Conservation (phyloP, 2,888 invertebrate species). For the Phaonia tiefii region DNA sequence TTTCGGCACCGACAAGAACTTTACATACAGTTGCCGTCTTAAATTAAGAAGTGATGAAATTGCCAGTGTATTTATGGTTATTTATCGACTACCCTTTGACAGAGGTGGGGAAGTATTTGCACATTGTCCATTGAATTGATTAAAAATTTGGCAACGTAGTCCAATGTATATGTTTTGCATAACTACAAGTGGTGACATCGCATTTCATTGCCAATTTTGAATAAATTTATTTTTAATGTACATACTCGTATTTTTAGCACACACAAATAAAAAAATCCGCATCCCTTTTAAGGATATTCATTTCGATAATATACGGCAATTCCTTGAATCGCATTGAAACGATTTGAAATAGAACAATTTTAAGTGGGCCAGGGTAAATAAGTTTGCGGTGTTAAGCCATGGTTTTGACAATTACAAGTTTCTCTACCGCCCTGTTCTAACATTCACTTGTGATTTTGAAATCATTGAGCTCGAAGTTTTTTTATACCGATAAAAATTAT, state of each 20-base stretch:
- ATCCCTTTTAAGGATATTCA: constrained; percentile 2
- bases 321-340: not conserved
- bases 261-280: constrained; percentile 16
- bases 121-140: constrained; percentile 37
- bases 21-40: constrained; percentile 39
- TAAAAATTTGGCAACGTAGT: constrained; percentile 28
- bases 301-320: not conserved
- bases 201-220: constrained; percentile 6
- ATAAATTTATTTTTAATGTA: constrained; percentile 11
- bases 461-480: too few species aligned
- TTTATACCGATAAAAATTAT: too few species aligned
- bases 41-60: constrained; percentile 57
- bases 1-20: constrained; percentile 30
- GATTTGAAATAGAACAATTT: not conserved
- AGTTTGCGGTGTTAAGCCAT: too few species aligned
- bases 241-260: constrained; percentile 27
- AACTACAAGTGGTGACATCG: not conserved
- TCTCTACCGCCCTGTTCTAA: too few species aligned
- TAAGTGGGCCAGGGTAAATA: not conserved
- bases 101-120: constrained; percentile 6
- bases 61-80: constrained; percentile 46
- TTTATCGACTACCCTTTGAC: constrained; percentile 15
- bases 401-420: too few species aligned
- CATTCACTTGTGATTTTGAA: too few species aligned
- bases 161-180: not conserved